These are phyloP conservation scores for Rotaria sp. DNA, from an alignment of 2,888 invertebrate genomes.

Conservation along the genomic window DNA sequence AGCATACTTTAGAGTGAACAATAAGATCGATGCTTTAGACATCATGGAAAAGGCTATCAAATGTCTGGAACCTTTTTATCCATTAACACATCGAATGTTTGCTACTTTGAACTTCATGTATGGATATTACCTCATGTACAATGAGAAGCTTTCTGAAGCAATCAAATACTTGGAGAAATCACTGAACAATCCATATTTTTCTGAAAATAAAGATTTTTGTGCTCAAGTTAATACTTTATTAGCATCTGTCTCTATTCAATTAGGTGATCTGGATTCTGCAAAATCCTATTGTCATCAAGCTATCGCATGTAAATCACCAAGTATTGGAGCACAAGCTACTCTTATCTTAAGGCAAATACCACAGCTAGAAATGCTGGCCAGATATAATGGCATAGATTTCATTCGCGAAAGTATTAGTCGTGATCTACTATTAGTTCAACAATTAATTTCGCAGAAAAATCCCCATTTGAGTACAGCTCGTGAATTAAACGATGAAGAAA, in stretches of 20 bases:
- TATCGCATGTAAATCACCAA: background rate
- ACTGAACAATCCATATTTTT: background rate
- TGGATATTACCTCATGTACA: background rate
- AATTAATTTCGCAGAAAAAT: background rate
- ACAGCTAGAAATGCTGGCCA: background rate
- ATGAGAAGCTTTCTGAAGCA: background rate
- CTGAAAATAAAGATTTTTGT: background rate
- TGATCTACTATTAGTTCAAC: background rate
- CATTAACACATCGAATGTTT: background rate
- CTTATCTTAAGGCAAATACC: background rate
- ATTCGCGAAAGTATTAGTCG: background rate
- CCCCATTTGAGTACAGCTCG: background rate
- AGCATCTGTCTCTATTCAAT: background rate
- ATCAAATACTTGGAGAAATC: background rate
- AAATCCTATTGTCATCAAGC: background rate
- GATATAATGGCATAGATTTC: background rate
- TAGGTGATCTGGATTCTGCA: background rate
- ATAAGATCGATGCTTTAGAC: background rate
- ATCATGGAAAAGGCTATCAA: background rate
- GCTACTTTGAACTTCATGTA: background rate
- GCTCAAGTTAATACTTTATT: background rate
- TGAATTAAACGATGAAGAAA: background rate
- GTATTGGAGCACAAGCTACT: background rate
- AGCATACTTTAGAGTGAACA: background rate
- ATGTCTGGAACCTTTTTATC: background rate